These are phyloP conservation scores for Brachyistius frenatus DNA, from an alignment of 2,113 vertebrate species.

Conservation along the genomic window DNA sequence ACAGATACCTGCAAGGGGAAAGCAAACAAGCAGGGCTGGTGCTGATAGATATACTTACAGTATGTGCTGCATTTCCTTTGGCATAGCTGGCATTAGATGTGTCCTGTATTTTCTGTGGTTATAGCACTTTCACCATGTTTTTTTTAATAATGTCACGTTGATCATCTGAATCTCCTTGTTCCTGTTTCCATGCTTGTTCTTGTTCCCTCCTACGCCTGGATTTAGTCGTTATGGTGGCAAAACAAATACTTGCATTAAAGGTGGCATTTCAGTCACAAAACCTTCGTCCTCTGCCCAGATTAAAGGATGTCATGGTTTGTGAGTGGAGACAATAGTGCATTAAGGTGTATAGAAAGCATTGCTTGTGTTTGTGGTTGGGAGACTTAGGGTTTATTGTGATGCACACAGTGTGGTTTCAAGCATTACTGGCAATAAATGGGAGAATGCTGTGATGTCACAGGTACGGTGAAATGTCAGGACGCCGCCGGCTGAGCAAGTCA, in stretches of 20 bases:
- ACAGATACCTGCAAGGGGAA: constrained; percentile 61
- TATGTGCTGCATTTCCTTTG: not conserved
- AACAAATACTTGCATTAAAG: constrained; percentile 72
- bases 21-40: constrained; percentile 59
- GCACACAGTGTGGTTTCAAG: constrained; percentile 72
- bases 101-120: not conserved
- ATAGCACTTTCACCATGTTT: constrained; percentile 17
- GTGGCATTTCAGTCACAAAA: constrained; percentile 58
- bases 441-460: constrained; percentile 66
- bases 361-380: constrained; percentile 69
- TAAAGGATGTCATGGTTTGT: constrained; percentile 63
- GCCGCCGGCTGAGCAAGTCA: constrained; percentile 23
- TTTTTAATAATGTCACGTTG: constrained; percentile 23
- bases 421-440: constrained; percentile 61
- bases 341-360: constrained; percentile 54
- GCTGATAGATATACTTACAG: constrained; percentile 46
- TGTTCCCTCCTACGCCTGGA: constrained; percentile 57
- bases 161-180: constrained; percentile 53
- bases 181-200: constrained; percentile 52
- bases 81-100: not conserved
- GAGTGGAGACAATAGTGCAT: constrained; percentile 63
- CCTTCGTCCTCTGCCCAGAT: constrained; percentile 59
- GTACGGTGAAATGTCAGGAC: constrained; percentile 45
- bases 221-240: constrained; percentile 72
- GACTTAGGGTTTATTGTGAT: constrained; percentile 69